Conservation (phyloP, 2,797 vertebrate genomes). For the Naso thynnoides region DNA sequence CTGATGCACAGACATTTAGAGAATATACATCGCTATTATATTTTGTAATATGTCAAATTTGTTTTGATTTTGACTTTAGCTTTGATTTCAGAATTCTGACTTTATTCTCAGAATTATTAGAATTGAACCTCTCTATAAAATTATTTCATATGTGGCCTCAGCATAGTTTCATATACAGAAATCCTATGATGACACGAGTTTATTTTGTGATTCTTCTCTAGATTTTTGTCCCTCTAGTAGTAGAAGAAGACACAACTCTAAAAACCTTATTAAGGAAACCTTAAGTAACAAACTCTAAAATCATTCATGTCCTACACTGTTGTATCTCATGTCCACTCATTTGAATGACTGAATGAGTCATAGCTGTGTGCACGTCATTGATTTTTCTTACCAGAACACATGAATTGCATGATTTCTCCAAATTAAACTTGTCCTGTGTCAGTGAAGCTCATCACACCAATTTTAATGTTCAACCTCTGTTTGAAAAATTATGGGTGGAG, state of each 20-base stretch:
- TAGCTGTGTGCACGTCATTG: not conserved
- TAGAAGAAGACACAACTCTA: not conserved
- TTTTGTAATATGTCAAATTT: not conserved
- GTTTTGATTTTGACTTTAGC: not conserved
- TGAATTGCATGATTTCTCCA: conserved; percentile 2
- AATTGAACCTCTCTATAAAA: not conserved
- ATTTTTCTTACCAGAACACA: not conserved
- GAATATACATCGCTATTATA: not conserved
- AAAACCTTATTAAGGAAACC: not conserved
- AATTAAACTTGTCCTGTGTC: not conserved
- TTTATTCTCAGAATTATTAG: not conserved
- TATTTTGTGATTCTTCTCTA: not conserved
- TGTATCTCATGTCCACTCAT: not conserved
- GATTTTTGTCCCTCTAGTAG: not conserved
- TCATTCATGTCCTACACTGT: not conserved
- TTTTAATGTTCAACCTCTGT: conserved; percentile 34
- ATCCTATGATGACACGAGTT: not conserved
- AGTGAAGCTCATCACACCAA: conserved; percentile 13
- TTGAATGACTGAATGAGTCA: not conserved
- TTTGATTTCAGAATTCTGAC: not conserved
- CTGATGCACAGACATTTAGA: not conserved
- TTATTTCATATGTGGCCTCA: not conserved
- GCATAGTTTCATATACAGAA: not conserved
- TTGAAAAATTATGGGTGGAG: not conserved
- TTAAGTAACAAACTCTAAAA: not conserved